Evolutionary conservation across 2,797 vertebrate genomes (phyloP).

Genomic region (Sebastolobus alascanus): DNA sequence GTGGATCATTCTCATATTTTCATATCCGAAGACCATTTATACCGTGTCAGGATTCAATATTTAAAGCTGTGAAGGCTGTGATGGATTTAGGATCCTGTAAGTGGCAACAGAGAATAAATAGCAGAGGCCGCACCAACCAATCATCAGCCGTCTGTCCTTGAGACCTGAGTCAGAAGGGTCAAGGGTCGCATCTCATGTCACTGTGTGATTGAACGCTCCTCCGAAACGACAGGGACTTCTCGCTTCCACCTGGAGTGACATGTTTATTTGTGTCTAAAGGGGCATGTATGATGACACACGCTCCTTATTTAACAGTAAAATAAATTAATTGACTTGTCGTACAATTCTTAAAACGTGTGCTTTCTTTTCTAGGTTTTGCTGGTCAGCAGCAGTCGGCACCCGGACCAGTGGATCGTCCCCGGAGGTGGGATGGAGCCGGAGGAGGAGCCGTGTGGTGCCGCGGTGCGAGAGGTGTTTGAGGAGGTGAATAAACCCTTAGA

Average conservation of each 20-base stretch:
- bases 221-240: neutral
- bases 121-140: neutral
- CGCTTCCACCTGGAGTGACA: neutral
- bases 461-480: slow-evolving; percentile 96
- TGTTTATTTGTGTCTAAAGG: neutral
- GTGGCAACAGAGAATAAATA: slow-evolving; percentile 29
- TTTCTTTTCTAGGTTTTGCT: slow-evolving; percentile 88
- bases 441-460: slow-evolving; percentile 96
- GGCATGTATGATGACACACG: neutral
- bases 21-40: neutral
- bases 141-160: slow-evolving; percentile 15
- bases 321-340: neutral
- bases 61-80: neutral
- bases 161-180: slow-evolving; percentile 19
- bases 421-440: slow-evolving; percentile 99
- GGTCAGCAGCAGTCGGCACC: slow-evolving; percentile 97
- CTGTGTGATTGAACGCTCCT: neutral
- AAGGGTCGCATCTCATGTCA: slow-evolving; percentile 18
- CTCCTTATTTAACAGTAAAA: neutral
- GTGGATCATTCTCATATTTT: neutral
- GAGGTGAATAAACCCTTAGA: slow-evolving; percentile 88
- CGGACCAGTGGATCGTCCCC: slow-evolving; percentile 99
- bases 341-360: neutral
- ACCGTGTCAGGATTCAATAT: neutral
- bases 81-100: neutral